Evolutionary conservation across 2,797 vertebrate species (phyloP), one percentile per base, ranked within the genome.

Genomic region (Lerista edwardsae): DNA sequence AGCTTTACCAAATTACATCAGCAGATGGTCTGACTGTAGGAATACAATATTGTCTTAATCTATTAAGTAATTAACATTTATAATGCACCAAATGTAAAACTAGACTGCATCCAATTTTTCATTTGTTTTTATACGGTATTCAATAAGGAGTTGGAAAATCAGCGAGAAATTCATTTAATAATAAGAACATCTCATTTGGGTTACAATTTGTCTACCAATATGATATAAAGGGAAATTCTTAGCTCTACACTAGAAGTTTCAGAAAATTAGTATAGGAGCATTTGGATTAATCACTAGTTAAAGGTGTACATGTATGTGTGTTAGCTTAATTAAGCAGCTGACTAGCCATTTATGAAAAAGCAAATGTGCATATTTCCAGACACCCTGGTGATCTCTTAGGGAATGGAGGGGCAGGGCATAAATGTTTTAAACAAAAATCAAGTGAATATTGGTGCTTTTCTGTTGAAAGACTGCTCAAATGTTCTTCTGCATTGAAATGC

Each of bases 51-150:
- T 81, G 23, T 8, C 73, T 8, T 39, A 81, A 72, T 69, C 25
- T 11, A 74, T 77, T 1, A 88, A 41, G 6, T 79, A 27, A 84
- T 9, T 55, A 17, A 31, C 82, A 83, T 77, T 82, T 71, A 2
- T 81, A 62, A 3, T 2, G 4, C 74, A 83, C 23, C 75, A 73
- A 69, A 72, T 75, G 6, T 57, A 88, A 68, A 51, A 78, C 75
- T 23, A 76, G 65, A 77, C 2, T 65, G 57, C 72, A 88, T 88
- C 82, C 59, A 76, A 73, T 1, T 84, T 44, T 77, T 31, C 67
- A 83, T 51, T 74, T 73, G 61, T 51, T 27, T 67, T 47, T 80
- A 80, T 76, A 29, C 27, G 73, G 82, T 78, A 27, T 57, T 75
- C 36, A 51, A 51, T 29, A 80, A 59, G 34, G 4, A 7, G 1